Evolutionary conservation across 2,113 vertebrate species (phyloP).

Genomic region (Passer montanus): DNA sequence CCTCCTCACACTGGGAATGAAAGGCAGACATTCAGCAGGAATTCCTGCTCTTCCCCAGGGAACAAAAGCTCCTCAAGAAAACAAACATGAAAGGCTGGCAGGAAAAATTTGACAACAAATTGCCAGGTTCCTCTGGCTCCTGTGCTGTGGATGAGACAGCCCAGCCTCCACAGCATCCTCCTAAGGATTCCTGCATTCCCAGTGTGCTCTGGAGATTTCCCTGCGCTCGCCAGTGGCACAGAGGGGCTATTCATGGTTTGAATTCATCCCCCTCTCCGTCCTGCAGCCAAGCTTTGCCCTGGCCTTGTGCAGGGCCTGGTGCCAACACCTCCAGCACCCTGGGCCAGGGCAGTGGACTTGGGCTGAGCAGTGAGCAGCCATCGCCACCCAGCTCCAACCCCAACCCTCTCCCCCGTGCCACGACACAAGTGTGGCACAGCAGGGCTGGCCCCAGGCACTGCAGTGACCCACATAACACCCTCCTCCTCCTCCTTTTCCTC

Average conservation of each 20-base stretch:
- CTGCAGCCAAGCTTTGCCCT: background rate
- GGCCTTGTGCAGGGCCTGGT: background rate
- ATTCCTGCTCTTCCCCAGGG: background rate
- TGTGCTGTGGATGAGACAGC: background rate
- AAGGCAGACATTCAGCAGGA: background rate
- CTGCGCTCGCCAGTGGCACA: background rate
- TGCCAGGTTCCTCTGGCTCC: background rate
- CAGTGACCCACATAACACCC: background rate
- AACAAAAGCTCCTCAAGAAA: background rate
- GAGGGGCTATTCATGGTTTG: fast-evolving
- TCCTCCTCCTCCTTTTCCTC: background rate
- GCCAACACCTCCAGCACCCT: fast-evolving
- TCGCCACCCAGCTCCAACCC: background rate
- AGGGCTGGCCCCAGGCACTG: background rate
- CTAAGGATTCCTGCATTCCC: background rate
- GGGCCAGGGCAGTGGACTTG: background rate
- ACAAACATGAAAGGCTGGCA: background rate
- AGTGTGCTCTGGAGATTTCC: background rate
- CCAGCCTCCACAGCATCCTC: background rate
- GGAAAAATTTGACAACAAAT: background rate
- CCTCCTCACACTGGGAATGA: background rate
- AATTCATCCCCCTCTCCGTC: too few relatives aligned
- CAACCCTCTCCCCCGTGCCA: background rate
- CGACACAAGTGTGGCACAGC: background rate
- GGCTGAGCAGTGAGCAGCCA: background rate